These are phyloP conservation scores for Apostichopus leukothele DNA, from an alignment of 53 echinoderm and acorn worm species.

Conservation along the genomic window DNA sequence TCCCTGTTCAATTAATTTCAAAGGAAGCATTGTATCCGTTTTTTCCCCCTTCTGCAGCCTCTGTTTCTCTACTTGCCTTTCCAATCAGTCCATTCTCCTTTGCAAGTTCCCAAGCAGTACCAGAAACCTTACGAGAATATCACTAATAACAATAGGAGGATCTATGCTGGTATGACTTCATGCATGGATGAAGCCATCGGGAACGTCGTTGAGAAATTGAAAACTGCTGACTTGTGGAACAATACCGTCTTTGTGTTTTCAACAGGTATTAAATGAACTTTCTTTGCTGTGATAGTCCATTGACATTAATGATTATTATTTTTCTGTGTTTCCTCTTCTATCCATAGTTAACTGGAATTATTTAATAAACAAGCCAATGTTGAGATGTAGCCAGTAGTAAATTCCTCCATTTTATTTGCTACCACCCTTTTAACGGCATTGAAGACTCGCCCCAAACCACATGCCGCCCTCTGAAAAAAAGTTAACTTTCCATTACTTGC, in stretches of 20 bases:
- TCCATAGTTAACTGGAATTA: too few relatives aligned
- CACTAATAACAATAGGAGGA: not conserved
- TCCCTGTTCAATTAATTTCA: too few relatives aligned
- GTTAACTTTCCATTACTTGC: too few relatives aligned
- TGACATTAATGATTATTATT: not conserved
- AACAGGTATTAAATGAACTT: conserved; percentile 52
- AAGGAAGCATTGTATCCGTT: not conserved
- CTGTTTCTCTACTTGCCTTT: conserved; percentile 61
- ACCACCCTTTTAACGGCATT: too few relatives aligned
- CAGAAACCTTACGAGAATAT: conserved; percentile 48
- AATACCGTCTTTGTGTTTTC: conserved; percentile 87
- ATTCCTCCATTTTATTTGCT: too few relatives aligned
- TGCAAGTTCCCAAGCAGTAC: conserved; percentile 55
- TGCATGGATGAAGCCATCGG: conserved; percentile 60
- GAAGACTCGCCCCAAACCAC: too few relatives aligned
- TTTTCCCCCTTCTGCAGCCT: conserved; percentile 23
- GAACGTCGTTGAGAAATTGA: conserved; percentile 30
- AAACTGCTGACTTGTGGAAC: conserved; percentile 61
- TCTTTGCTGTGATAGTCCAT: not conserved
- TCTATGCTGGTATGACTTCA: conserved; percentile 52
- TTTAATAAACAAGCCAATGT: too few relatives aligned
- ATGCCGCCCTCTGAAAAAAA: too few relatives aligned
- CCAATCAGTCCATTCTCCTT: conserved; percentile 54
- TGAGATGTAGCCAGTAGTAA: too few relatives aligned
- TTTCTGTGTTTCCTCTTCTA: not conserved